Percentiles rank a stretch among this genome's conserved stretches.
Conservation (phyloP, 2,113 vertebrate species). For the Platycercus adscitus region DNA sequence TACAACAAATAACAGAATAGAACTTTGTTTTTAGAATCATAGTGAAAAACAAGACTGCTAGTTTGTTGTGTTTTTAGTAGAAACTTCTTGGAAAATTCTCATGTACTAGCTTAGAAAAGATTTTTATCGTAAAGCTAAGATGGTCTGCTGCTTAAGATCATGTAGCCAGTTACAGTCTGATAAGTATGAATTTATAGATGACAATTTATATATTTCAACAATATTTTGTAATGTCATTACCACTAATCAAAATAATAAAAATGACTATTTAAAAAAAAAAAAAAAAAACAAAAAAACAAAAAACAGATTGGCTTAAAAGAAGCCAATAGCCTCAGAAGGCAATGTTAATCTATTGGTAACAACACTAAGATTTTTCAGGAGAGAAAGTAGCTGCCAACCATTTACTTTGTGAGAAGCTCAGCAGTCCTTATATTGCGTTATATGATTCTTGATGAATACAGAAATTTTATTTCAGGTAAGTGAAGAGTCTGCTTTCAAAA, state of each 20-base stretch:
- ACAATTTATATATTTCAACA: background rate
- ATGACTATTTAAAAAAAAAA: background rate
- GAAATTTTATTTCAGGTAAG: background rate
- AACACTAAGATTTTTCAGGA: background rate
- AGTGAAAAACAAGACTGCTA: background rate
- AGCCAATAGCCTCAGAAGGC: background rate
- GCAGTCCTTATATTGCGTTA: background rate
- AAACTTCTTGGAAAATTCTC: background rate
- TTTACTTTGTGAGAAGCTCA: background rate
- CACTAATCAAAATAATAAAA: background rate
- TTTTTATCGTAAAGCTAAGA: background rate
- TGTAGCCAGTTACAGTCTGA: background rate
- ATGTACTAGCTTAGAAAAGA: background rate
- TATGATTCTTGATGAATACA: background rate
- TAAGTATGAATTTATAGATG: background rate
- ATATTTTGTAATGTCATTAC: background rate
- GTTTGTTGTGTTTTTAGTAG: background rate
- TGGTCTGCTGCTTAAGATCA: background rate
- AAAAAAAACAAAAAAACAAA: no score
- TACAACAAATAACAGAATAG: constrained; percentile 17
- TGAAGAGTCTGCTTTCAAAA: background rate
- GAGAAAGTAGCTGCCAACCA: background rate
- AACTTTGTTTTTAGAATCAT: background rate
- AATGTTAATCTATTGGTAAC: background rate
- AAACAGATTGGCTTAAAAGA: background rate